Evolutionary conservation across 2,113 vertebrate genomes (phyloP).

Genomic region (Rissa tridactyla): DNA sequence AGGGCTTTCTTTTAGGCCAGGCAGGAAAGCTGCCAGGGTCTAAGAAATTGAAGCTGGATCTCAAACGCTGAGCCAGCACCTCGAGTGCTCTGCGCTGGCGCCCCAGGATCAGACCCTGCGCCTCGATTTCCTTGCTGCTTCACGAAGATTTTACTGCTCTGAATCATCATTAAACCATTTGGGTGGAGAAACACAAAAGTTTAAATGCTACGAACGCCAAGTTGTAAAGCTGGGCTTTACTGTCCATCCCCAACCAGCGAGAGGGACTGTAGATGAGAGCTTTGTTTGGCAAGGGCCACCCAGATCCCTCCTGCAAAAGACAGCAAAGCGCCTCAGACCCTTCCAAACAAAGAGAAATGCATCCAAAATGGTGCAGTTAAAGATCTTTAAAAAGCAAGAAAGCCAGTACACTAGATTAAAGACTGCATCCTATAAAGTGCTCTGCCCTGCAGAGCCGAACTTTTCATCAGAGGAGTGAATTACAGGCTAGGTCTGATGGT

Average conservation of each 20-base stretch:
- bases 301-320: not conserved
- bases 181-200: not conserved
- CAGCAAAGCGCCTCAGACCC: not conserved
- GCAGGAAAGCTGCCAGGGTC: not conserved
- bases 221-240: not conserved
- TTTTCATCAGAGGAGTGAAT: not conserved
- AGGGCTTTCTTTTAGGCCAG: not conserved
- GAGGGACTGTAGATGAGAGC: not conserved
- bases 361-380: not conserved
- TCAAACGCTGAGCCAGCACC: not conserved
- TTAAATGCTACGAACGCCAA: rapidly evolving
- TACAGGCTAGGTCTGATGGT: not conserved
- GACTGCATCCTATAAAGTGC: not conserved
- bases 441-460: not conserved
- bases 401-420: not conserved
- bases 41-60: not conserved
- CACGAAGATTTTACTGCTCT: not conserved
- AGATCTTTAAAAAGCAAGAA: not conserved
- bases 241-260: not conserved
- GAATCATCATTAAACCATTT: not conserved
- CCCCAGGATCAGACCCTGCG: not conserved
- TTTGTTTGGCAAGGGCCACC: not conserved
- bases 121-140: not conserved
- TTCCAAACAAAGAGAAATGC: not conserved
- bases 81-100: not conserved